These are phyloP conservation scores for Lamellibrachia columna DNA, from an alignment of 2,888 invertebrate genomes.

Conservation along the genomic window DNA sequence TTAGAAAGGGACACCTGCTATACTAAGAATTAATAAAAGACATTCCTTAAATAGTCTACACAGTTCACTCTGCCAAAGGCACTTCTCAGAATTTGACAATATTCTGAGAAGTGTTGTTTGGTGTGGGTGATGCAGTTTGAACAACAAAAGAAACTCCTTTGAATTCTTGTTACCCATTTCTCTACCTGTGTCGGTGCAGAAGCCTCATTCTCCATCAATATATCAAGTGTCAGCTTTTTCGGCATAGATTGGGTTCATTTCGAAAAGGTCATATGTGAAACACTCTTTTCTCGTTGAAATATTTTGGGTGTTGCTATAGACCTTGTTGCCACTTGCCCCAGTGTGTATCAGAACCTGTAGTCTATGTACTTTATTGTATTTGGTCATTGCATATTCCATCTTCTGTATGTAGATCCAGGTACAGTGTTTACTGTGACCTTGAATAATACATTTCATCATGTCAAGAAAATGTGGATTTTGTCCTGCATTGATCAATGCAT, in stretches of 20 bases:
- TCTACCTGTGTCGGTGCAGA: not conserved
- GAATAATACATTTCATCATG: not conserved
- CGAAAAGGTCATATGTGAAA: too few relatives aligned
- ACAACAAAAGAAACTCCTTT: not conserved
- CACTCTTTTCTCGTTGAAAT: too few relatives aligned
- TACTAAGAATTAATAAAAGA: slow-evolving; percentile 9
- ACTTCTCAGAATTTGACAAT: not conserved
- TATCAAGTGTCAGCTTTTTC: not conserved
- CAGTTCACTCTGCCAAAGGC: not conserved
- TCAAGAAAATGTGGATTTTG: not conserved
- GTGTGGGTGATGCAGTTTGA: not conserved
- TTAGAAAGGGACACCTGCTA: slow-evolving; percentile 10
- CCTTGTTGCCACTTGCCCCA: too few relatives aligned
- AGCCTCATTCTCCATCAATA: not conserved
- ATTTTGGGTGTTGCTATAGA: too few relatives aligned
- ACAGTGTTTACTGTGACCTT: too few relatives aligned
- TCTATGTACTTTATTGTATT: too few relatives aligned
- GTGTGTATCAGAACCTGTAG: too few relatives aligned
- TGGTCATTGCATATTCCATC: too few relatives aligned
- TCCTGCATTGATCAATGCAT: not conserved
- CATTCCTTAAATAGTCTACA: not conserved
- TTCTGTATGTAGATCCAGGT: not conserved
- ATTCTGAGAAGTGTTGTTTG: slow-evolving; percentile 16
- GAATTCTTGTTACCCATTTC: not conserved
- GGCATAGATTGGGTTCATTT: not conserved